phyloP scores from a whole-genome alignment of 2,888 invertebrate species.

The Pycnomerus fuliginosus region DNA sequence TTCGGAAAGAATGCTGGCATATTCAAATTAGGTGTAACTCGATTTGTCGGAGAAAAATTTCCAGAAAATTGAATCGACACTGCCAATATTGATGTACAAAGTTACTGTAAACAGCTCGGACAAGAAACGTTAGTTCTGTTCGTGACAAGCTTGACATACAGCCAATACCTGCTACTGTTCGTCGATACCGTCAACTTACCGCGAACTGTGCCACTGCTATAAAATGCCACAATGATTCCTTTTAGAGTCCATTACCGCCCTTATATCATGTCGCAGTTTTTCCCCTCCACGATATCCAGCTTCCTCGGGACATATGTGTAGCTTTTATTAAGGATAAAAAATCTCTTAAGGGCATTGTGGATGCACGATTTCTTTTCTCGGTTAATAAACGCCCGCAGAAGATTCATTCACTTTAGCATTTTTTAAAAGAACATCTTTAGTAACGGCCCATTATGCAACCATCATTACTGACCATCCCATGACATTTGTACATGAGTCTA shows the following conservation, averaged over 20 bases:
- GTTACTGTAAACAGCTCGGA: slow-evolving; percentile 22
- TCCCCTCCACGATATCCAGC: slow-evolving; percentile 3
- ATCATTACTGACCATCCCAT: no score
- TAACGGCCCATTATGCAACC: no score
- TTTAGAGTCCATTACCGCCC: slow-evolving; percentile 37
- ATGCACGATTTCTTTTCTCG: no score
- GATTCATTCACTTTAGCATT: no score
- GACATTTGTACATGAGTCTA: no score
- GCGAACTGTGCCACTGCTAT: slow-evolving; percentile 28
- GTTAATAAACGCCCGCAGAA: no score
- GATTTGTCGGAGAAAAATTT: no score
- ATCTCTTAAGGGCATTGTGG: slow-evolving; percentile 7
- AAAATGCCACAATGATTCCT: slow-evolving; percentile 39
- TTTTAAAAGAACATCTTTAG: no score
- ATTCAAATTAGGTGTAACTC: no score
- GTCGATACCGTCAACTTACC: slow-evolving; percentile 20
- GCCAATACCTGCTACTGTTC: slow-evolving; percentile 25
- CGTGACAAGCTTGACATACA: slow-evolving; percentile 28
- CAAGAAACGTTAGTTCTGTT: slow-evolving; percentile 25
- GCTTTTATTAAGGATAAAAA: slow-evolving; percentile 14
- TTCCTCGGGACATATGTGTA: slow-evolving; percentile 5
- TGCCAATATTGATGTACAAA: slow-evolving; percentile 21
- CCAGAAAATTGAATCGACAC: slow-evolving; percentile 22
- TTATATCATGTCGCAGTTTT: slow-evolving; percentile 28
- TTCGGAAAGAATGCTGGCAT: no score